Evolutionary conservation across 2,888 invertebrate genomes (phyloP), one percentile per base, ranked within the genome.

Genomic region (Pristionchus japonicus): DNA sequence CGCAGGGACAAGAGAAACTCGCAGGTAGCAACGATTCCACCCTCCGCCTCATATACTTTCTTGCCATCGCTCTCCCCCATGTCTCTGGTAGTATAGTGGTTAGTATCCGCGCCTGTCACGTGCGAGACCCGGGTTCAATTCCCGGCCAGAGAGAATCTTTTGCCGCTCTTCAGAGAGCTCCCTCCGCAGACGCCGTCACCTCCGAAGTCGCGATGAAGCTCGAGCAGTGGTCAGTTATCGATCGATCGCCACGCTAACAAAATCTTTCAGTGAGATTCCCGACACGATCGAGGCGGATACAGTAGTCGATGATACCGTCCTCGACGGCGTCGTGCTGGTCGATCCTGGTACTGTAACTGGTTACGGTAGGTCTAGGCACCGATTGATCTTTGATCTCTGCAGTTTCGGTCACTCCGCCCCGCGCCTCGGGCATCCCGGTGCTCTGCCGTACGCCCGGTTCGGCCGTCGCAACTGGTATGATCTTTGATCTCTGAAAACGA

Each of bases 101-200:
- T 91, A 95, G 95, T 95, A 95, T 95, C 95, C 95, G 95, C 95
- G 95, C 95, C 95, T 95, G 95, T 95, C 95, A 95, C 95, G 95
- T 95, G 95, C 95, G 95, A 95, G 95, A 95, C 95, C 95, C 95
- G 95, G 95, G 95, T 95, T 95, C 95, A 95, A 95, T 95, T 95
- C 95, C 95, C 95, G 95, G 95, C 94, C 95, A 95, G 95, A 95
- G 95, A 95, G 89, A 88, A 88, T 40, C 34, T 88, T 88, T 88
- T 85, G 85, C 64, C n/a, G 40, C 3, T 85, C 64, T 85, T 85
- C 34, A 83, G 82, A 27, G 52, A 83, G 52, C 52, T 23, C 17
- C 49, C n/a, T 31, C 31, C 43, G 9, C 77, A 23, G 49, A 80
- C 49, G 49, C 17, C 17, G 27, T 17, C 31, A 27, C 23, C 6